These are phyloP conservation scores for Lepetodrilus schrolli DNA, from an alignment of 2,888 invertebrate species.

Conservation along the genomic window DNA sequence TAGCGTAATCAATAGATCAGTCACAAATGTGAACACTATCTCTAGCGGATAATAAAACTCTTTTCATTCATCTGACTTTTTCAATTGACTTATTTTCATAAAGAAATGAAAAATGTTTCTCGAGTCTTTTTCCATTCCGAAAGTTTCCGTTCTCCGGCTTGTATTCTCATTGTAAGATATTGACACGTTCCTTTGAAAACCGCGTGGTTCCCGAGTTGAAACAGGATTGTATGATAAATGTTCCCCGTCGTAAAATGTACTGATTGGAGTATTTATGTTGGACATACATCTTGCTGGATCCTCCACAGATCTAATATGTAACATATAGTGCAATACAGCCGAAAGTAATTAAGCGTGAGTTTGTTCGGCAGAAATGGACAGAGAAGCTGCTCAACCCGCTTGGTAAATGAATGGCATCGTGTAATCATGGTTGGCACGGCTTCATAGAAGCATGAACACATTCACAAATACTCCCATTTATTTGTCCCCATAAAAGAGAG, in stretches of 20 bases:
- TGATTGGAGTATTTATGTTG: slow-evolving; percentile 36
- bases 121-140: slow-evolving; percentile 10
- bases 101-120: slow-evolving; percentile 34
- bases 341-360: slow-evolving; percentile 40
- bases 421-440: neutral
- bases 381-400: slow-evolving; percentile 30
- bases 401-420: slow-evolving; percentile 27
- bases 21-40: slow-evolving; percentile 31
- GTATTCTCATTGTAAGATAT: neutral
- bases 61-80: slow-evolving; percentile 42
- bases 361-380: slow-evolving; percentile 28
- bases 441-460: neutral
- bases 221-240: slow-evolving; percentile 33
- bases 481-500: slow-evolving; percentile 37
- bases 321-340: slow-evolving; percentile 38
- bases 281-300: slow-evolving; percentile 29
- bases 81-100: slow-evolving; percentile 40
- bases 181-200: slow-evolving; percentile 1
- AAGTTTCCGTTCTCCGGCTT: slow-evolving; percentile 21
- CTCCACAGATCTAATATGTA: slow-evolving; percentile 37
- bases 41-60: slow-evolving; percentile 37
- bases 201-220: neutral
- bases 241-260: slow-evolving; percentile 32
- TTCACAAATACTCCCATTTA: slow-evolving; percentile 30
- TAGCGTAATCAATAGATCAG: slow-evolving; percentile 35